Conservation (phyloP, 64 coral and sea anemone genomes). For the Dendrophyllia cribrosa region DNA sequence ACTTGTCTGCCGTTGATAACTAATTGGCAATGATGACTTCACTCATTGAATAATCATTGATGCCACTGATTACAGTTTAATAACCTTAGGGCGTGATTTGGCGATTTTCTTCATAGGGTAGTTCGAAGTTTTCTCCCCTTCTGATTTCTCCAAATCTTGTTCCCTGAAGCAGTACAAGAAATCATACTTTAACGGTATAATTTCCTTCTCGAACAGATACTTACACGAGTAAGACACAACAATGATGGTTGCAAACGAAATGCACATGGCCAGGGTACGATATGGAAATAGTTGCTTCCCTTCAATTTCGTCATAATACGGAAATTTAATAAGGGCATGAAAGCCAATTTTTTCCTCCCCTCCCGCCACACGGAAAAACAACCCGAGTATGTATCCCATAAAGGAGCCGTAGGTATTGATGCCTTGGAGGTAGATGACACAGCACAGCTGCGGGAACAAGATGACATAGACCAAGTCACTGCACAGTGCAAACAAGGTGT, state of each 20-base stretch:
- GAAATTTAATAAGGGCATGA: constrained; percentile 72
- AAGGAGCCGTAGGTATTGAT: constrained; percentile 90
- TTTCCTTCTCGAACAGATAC: constrained; percentile 61
- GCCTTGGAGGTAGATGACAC: constrained; percentile 60
- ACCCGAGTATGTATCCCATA: constrained; percentile 69
- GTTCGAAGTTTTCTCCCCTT: too few species aligned
- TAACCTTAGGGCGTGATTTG: too few species aligned
- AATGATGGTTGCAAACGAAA: constrained; percentile 63
- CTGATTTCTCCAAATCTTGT: too few species aligned
- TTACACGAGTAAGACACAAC: constrained; percentile 63
- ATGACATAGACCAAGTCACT: constrained; percentile 75
- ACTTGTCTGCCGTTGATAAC: too few species aligned
- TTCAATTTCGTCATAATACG: constrained; percentile 64
- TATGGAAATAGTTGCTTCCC: constrained; percentile 83
- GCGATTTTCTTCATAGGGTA: too few species aligned
- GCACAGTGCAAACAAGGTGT: constrained; percentile 63
- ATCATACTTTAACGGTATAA: constrained; percentile 57
- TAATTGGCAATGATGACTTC: too few species aligned
- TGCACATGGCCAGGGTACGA: constrained; percentile 79
- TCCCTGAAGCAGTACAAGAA: constrained; percentile 53
- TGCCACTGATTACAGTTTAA: too few species aligned
- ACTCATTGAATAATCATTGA: too few species aligned
- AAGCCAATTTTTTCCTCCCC: constrained; percentile 77
- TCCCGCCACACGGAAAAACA: constrained; percentile 66
- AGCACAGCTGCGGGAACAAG: constrained; percentile 84